phyloP scores from a whole-genome alignment of 2,888 invertebrate species.

The Drosophila pseudotakahashii region DNA sequence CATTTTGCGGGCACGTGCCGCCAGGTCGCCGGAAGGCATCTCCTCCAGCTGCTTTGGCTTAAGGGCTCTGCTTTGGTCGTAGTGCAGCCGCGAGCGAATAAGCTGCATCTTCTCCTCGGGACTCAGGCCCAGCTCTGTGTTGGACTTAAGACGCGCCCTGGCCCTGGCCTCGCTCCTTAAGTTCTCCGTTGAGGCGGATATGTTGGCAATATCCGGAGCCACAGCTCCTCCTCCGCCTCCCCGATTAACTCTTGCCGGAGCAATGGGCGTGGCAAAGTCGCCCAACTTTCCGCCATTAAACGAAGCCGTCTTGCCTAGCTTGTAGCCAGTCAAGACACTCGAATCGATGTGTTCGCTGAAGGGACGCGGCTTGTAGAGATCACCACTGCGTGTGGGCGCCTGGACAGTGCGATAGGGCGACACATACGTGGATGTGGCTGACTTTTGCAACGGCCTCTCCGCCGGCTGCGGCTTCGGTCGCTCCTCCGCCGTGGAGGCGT shows the following conservation, averaged over 20 bases:
- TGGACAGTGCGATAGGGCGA: slow-evolving; percentile 71
- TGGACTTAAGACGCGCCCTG: slow-evolving; percentile 88
- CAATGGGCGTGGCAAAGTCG: slow-evolving; percentile 46
- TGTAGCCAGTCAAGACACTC: slow-evolving; percentile 71
- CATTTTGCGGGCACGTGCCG: slow-evolving; percentile 82
- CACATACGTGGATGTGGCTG: slow-evolving; percentile 73
- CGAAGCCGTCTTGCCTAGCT: slow-evolving; percentile 83
- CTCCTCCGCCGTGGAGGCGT: slow-evolving; percentile 74
- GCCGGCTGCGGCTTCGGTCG: slow-evolving; percentile 39
- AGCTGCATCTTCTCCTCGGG: slow-evolving; percentile 88
- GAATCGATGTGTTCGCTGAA: slow-evolving; percentile 82
- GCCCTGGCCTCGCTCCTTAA: slow-evolving; percentile 88
- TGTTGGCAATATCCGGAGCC: slow-evolving; percentile 29
- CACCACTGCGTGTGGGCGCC: slow-evolving; percentile 53
- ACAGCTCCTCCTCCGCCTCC: slow-evolving; percentile 20
- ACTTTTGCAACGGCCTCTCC: slow-evolving; percentile 72
- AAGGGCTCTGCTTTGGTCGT: slow-evolving; percentile 58
- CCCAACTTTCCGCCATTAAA: slow-evolving; percentile 72
- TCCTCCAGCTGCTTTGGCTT: slow-evolving; percentile 49
- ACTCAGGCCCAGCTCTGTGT: slow-evolving; percentile 90
- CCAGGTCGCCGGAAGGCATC: slow-evolving; percentile 42
- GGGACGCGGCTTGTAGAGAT: slow-evolving; percentile 80
- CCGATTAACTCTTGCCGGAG: slow-evolving; percentile 54
- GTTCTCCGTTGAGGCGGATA: slow-evolving; percentile 85
- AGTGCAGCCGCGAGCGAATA: slow-evolving; percentile 84